Conservation (phyloP, 2,113 vertebrate species). For the Pluvianellus socialis region DNA sequence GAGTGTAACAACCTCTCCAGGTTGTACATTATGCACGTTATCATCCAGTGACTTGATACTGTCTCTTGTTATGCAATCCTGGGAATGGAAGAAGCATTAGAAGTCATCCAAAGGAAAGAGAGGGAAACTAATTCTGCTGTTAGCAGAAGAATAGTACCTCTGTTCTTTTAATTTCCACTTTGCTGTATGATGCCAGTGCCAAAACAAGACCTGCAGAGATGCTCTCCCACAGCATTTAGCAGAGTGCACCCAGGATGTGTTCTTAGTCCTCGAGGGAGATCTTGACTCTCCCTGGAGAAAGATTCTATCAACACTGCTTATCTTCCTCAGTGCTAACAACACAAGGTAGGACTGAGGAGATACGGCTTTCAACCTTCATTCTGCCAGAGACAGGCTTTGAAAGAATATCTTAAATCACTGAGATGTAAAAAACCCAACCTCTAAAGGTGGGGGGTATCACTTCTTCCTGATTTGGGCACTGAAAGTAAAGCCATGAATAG, state of each 20-base stretch:
- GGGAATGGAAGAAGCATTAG: not conserved
- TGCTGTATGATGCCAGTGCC: not conserved
- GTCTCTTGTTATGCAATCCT: not conserved
- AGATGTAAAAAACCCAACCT: not conserved
- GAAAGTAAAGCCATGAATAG: not conserved
- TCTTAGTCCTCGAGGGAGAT: not conserved
- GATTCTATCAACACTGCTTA: not conserved
- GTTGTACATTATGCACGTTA: not conserved
- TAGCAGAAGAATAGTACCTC: not conserved
- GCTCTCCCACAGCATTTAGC: not conserved
- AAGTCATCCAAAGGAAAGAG: not conserved
- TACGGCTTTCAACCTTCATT: not conserved
- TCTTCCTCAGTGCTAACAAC: not conserved
- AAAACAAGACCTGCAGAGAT: not conserved
- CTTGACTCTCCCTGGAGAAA: not conserved
- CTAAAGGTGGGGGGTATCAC: not conserved
- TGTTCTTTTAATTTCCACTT: not conserved
- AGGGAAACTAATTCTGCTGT: not conserved
- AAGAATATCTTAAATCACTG: not conserved
- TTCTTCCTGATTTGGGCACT: not conserved
- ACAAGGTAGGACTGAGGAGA: not conserved
- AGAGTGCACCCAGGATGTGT: not conserved
- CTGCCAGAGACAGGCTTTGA: not conserved
- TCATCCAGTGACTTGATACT: not conserved
- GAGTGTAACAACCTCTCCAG: not conserved